Percentiles rank a stretch among this genome's conserved stretches.
Conservation (phyloP, 2,888 invertebrate species). For the Amiota mariae region DNA sequence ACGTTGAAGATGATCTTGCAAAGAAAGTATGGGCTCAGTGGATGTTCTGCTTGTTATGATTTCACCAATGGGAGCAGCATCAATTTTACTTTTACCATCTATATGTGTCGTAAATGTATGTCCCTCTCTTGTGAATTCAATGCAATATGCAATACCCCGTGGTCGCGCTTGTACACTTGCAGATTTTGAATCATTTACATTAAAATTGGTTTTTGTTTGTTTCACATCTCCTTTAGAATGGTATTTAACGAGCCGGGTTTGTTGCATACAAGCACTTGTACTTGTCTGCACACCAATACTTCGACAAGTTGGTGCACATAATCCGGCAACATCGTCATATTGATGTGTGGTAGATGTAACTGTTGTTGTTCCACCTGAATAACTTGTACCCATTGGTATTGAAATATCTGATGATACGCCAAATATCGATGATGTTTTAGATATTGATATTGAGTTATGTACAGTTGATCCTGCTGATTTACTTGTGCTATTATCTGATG, state of each 20-base stretch:
- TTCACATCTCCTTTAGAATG: background rate
- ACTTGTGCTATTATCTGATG: background rate
- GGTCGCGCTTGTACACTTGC: conserved; percentile 66
- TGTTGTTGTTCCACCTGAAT: conserved; percentile 58
- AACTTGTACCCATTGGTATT: conserved; percentile 66
- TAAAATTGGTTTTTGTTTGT: conserved; percentile 32
- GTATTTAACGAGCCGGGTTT: background rate
- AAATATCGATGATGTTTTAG: conserved; percentile 60
- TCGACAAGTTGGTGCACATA: background rate
- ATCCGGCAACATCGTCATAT: conserved; percentile 68
- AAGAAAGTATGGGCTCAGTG: conserved; percentile 69
- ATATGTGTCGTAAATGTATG: conserved; percentile 23
- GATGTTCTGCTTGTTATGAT: conserved; percentile 36
- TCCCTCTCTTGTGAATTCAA: conserved; percentile 59
- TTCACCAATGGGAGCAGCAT: background rate
- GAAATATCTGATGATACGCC: conserved; percentile 72
- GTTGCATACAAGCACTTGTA: no score
- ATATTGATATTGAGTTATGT: conserved; percentile 24
- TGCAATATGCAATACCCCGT: conserved; percentile 66
- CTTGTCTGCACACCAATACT: conserved; percentile 60
- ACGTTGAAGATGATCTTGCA: conserved; percentile 81
- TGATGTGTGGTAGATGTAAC: conserved; percentile 73
- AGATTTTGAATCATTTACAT: conserved; percentile 41
- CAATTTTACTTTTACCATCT: background rate
- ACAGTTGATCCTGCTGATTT: no score